Conservation (phyloP, 2,113 vertebrate genomes). For the Sisor rabdophorus region DNA sequence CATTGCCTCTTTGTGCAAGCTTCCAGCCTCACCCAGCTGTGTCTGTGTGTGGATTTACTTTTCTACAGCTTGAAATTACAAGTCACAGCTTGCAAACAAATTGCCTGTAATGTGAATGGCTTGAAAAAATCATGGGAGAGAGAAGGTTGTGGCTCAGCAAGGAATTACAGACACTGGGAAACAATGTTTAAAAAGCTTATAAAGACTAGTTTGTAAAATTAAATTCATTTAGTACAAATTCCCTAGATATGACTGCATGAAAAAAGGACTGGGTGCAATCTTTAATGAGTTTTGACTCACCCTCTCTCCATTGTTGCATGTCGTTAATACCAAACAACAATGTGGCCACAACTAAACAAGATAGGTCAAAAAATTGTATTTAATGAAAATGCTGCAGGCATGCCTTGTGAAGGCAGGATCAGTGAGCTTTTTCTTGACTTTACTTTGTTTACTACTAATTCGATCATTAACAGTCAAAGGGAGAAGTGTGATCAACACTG, state of each 20-base stretch:
- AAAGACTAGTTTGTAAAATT: not conserved
- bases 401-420: constrained; percentile 2
- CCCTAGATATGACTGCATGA: not conserved
- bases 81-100: constrained; percentile 42
- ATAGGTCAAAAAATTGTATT: not conserved
- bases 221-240: not conserved
- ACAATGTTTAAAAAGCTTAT: not conserved
- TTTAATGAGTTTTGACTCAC: not conserved
- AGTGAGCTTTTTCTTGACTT: constrained; percentile 27
- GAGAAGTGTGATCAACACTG: constrained; percentile 27
- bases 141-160: constrained; percentile 14
- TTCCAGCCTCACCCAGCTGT: constrained; percentile 32
- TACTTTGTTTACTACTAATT: constrained; percentile 21
- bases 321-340: not conserved
- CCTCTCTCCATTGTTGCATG: not conserved
- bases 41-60: constrained; percentile 23
- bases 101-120: constrained; percentile 21
- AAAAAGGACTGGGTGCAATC: not conserved
- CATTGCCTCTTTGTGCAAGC: constrained; percentile 21
- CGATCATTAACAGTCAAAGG: constrained; percentile 34
- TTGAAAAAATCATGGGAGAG: constrained; percentile 23
- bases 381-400: constrained; percentile 28
- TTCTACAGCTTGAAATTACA: constrained; percentile 39
- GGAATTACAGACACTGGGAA: not conserved
- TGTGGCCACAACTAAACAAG: not conserved